phyloP scores from a whole-genome alignment of 2,113 vertebrate genomes.

The Cervus canadensis region DNA sequence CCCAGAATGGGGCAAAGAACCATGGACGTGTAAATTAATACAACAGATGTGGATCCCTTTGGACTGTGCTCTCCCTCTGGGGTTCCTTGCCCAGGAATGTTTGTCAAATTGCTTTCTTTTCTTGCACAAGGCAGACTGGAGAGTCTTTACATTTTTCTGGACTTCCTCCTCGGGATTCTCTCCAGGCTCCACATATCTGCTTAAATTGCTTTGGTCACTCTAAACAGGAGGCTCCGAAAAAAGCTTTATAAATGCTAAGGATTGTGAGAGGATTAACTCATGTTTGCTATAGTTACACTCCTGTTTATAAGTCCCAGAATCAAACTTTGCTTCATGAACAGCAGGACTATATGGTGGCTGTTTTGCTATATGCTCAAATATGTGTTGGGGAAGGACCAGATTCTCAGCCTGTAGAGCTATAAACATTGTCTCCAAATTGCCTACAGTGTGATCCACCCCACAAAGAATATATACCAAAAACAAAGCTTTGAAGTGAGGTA shows the following conservation, averaged over 20 bases:
- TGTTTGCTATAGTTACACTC: background rate
- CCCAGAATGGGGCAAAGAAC: background rate
- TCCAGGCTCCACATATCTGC: constrained; percentile 10
- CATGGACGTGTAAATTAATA: background rate
- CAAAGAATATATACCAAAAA: constrained; percentile 49
- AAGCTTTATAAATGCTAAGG: background rate
- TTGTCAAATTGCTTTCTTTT: background rate
- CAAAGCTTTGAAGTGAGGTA: constrained; percentile 67
- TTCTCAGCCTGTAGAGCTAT: constrained; percentile 54
- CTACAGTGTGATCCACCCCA: constrained; percentile 38
- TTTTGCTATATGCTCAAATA: constrained; percentile 68
- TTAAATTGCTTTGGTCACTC: constrained; percentile 40
- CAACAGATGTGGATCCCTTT: background rate
- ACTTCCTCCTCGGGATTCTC: constrained; percentile 24
- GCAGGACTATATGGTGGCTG: constrained; percentile 31
- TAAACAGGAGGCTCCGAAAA: constrained; percentile 30
- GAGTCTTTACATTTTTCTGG: background rate
- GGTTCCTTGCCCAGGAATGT: background rate
- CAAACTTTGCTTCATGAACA: constrained; percentile 40
- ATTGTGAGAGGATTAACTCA: background rate
- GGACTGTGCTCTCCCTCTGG: background rate
- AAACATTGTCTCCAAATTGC: constrained; percentile 70
- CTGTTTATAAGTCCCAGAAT: constrained; percentile 41
- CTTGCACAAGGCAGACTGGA: background rate
- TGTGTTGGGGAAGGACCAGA: constrained; percentile 58